These are phyloP conservation scores for Parauchenoglanis ngamensis DNA, from an alignment of 2,797 vertebrate species.

Conservation along the genomic window DNA sequence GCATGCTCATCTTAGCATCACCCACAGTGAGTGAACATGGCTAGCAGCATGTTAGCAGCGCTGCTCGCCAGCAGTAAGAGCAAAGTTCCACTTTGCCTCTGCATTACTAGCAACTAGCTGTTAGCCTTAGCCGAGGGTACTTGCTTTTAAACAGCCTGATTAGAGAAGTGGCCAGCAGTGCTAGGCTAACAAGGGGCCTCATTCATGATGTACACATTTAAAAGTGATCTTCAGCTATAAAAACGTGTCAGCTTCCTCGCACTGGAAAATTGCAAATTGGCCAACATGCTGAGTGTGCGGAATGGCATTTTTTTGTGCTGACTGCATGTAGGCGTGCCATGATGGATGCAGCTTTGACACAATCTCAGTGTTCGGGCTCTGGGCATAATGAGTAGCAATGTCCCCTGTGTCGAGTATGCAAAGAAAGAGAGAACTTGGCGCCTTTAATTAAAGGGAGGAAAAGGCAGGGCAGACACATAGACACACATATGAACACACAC, in stretches of 20 bases:
- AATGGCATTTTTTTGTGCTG: slow-evolving; percentile 84
- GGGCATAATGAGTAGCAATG: slow-evolving; percentile 99
- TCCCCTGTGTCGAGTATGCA: slow-evolving; percentile 95
- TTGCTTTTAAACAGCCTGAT: slow-evolving; percentile 95
- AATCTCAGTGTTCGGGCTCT: slow-evolving; percentile 98
- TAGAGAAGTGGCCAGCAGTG: slow-evolving; percentile 80
- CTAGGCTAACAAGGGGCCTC: slow-evolving; percentile 84
- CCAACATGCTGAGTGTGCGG: slow-evolving; percentile 88
- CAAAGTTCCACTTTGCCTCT: slow-evolving; percentile 35
- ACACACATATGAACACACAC: slow-evolving; percentile 53
- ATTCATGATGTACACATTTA: slow-evolving; percentile 96
- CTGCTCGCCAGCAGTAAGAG: neutral
- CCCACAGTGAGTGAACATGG: neutral
- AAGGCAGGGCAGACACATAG: slow-evolving; percentile 84
- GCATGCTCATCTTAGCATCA: slow-evolving; percentile 8
- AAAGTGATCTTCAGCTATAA: slow-evolving; percentile 93
- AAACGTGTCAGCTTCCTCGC: slow-evolving; percentile 86
- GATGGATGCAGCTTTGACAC: slow-evolving; percentile 99
- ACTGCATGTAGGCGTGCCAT: slow-evolving; percentile 84
- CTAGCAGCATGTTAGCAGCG: neutral
- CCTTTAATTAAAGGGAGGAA: slow-evolving; percentile 95
- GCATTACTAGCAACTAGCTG: slow-evolving; percentile 68
- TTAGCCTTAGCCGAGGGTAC: slow-evolving; percentile 61
- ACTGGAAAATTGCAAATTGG: slow-evolving; percentile 94
- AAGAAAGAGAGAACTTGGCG: slow-evolving; percentile 85